phyloP scores from a whole-genome alignment of 1,140 invertebrate species.

The honey bee (Apis mellifera) region Amel_HAv3.1 CM009946.2:7002001-7002500 shows the following conservation, averaged over 20 bases:
- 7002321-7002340: neutral
- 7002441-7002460: no score
- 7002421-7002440: no score
- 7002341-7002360: no score
- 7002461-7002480: no score
- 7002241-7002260: neutral
- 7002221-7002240: constrained; percentile 12
- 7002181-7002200: constrained; percentile 1
- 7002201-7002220: neutral
- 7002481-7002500: neutral
- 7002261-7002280: neutral
- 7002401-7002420: no score
- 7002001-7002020: constrained; percentile 61
- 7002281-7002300: neutral
- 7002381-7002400: no score
- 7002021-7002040: constrained; percentile 62
- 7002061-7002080: constrained; percentile 61
- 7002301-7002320: neutral
- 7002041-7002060: constrained; percentile 66
- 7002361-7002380: no score
- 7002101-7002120: constrained; percentile 38
- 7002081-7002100: constrained; percentile 60
- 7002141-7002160: neutral
- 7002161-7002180: constrained; percentile 6
- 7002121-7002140: neutral